Percentiles rank a stretch among this genome's conserved stretches.
Conservation (phyloP, 2,113 vertebrate species). For the Ageneiosus marmoratus region DNA sequence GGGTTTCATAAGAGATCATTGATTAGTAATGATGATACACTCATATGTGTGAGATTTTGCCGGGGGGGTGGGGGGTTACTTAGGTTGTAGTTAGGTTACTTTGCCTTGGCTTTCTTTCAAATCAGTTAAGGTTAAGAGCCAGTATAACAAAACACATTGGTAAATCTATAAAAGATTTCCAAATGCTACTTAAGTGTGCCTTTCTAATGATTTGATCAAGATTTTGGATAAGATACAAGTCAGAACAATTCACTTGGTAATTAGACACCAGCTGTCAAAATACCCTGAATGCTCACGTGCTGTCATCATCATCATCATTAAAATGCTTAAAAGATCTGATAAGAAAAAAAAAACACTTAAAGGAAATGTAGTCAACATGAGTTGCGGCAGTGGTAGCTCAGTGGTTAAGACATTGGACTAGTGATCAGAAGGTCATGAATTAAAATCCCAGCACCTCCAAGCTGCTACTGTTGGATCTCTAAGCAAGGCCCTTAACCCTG, state of each 20-base stretch:
- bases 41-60: background rate
- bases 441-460: too few relatives aligned
- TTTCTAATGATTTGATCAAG: background rate
- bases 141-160: background rate
- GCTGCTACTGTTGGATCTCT: too few relatives aligned
- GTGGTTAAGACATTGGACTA: too few relatives aligned
- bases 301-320: background rate
- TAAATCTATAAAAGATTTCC: background rate
- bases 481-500: too few relatives aligned
- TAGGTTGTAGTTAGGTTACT: background rate
- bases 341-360: background rate
- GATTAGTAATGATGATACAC: background rate
- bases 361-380: too few relatives aligned
- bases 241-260: background rate
- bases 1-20: background rate
- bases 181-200: background rate
- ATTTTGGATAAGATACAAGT: background rate
- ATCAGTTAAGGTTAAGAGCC: background rate
- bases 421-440: too few relatives aligned
- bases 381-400: too few relatives aligned
- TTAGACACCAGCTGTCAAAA: constrained; percentile 3
- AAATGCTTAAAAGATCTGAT: background rate
- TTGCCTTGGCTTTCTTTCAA: background rate
- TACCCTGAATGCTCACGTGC: background rate
- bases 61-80: background rate